Evolutionary conservation across 2,113 vertebrate species (phyloP), one percentile per base, ranked within the genome.

Genomic region (Dunckerocampus dactyliophorus): DNA sequence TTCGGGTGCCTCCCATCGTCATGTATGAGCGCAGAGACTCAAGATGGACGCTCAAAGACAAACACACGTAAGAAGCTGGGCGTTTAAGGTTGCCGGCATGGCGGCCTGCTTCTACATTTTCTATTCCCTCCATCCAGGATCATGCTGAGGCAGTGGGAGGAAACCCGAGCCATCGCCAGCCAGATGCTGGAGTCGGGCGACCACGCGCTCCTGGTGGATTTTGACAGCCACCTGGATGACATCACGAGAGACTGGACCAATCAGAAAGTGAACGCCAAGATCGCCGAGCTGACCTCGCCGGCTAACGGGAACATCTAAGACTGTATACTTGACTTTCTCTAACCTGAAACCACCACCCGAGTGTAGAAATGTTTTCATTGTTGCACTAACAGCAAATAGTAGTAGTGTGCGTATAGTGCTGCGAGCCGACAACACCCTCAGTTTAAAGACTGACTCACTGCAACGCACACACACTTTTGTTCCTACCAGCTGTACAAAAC

Each of bases 231-330:
- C 82, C 80, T 96, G 74, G 93, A 95, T 1, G 94, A 96, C 89
- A 95, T 96, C 56, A 91, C 91, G 6, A 89, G 89, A 71, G 94
- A 96, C 82, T 96, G 94, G 94, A 94, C 93, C 88, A 96, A 96
- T 88, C 90, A 92, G 82, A 90, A 85, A 56, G 87, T 95, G 1
- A 95, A 96, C 63, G 76, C 67, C 19, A 92, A 91, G 69, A 94
- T 96, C 49, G 88, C 81, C 8, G 92, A 92, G 34, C 88, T 95
- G 58, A 66, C 88, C 66, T 88, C 90, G 0, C 89, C 91, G 17
- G 91, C 89, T 52, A 93, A 93, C 47, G 93, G 91, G 47, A 92
- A 83, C 65, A 83, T 92, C 66, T 88, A 80, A 63, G 10, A 39
- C 49, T 3, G n/a, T 13, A 20, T 1, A 50, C 19, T 3, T 2